These are phyloP conservation scores for Drosophila anomalipes DNA, from an alignment of 2,888 invertebrate species.

Conservation along the genomic window DNA sequence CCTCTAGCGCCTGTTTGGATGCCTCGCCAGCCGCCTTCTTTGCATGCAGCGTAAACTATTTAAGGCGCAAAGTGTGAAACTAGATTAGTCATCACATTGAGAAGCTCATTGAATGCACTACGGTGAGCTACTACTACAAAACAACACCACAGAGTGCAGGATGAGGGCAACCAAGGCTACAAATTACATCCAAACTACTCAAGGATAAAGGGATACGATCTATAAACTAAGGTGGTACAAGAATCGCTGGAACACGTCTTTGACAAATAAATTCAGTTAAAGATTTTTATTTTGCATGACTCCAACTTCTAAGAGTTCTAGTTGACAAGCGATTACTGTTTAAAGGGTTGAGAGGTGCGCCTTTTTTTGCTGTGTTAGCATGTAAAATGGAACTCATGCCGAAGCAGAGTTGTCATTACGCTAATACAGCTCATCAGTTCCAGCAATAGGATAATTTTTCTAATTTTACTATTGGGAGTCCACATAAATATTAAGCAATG, in stretches of 20 bases:
- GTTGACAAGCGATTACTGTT: background rate
- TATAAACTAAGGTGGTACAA: background rate
- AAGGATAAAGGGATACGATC: background rate
- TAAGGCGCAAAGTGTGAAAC: background rate
- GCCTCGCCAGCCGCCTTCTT: conserved; percentile 96
- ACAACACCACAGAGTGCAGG: conserved; percentile 43
- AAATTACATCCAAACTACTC: conserved; percentile 18
- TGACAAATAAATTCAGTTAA: background rate
- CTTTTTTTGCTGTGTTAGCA: background rate
- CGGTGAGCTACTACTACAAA: conserved; percentile 9
- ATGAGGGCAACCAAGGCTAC: conserved; percentile 18
- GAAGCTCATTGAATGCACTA: background rate
- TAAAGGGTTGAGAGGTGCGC: background rate
- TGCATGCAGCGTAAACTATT: conserved; percentile 92
- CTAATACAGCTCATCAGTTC: background rate
- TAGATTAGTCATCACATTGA: conserved; percentile 2
- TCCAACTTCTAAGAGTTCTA: background rate
- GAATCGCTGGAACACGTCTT: background rate
- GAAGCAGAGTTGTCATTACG: background rate
- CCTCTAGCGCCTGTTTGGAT: conserved; percentile 93
- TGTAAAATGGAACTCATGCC: background rate
- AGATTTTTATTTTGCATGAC: background rate
- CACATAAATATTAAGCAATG: background rate
- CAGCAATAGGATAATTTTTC: background rate
- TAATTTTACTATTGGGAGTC: background rate